These are phyloP conservation scores for Dasysyrphus tricinctus DNA, from an alignment of 2,888 invertebrate species.

Conservation along the genomic window DNA sequence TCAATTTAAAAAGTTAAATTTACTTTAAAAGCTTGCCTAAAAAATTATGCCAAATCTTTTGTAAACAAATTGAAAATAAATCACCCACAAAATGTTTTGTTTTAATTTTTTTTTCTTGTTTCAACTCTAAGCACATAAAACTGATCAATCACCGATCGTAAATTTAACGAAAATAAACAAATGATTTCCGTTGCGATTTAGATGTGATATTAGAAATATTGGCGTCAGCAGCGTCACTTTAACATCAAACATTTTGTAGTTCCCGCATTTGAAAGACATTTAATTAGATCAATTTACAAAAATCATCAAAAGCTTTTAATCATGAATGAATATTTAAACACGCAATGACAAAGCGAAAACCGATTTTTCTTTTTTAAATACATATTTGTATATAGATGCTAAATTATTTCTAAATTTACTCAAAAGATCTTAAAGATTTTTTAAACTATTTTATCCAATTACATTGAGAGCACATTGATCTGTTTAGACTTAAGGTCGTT, in stretches of 20 bases:
- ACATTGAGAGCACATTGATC: conserved; percentile 29
- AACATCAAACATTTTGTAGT: not conserved
- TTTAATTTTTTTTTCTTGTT: not conserved
- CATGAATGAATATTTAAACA: conserved; percentile 19
- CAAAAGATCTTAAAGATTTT: conserved; percentile 3
- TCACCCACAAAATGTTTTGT: conserved; percentile 11
- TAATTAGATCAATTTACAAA: not conserved
- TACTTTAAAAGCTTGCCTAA: not conserved
- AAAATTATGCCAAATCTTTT: conserved; percentile 6
- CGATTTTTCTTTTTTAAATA: not conserved
- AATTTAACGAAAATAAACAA: conserved; percentile 31
- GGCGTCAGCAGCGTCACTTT: conserved; percentile 5
- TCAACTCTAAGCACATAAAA: conserved; percentile 2
- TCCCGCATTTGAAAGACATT: not conserved
- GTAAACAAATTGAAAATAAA: conserved; percentile 28
- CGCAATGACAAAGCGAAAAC: too few species aligned
- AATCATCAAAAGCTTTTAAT: conserved; percentile 20
- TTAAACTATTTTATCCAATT: conserved; percentile 27
- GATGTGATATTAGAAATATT: conserved; percentile 2
- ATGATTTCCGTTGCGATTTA: conserved; percentile 5
- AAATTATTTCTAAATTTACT: conserved; percentile 16
- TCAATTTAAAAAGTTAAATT: conserved; percentile 3
- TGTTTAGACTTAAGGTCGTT: not conserved
- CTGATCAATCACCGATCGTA: conserved; percentile 8
- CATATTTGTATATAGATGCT: not conserved